Base-by-base conservation (phyloP, 2,113 vertebrate genomes). In the Mastomys natalensis region DNA sequence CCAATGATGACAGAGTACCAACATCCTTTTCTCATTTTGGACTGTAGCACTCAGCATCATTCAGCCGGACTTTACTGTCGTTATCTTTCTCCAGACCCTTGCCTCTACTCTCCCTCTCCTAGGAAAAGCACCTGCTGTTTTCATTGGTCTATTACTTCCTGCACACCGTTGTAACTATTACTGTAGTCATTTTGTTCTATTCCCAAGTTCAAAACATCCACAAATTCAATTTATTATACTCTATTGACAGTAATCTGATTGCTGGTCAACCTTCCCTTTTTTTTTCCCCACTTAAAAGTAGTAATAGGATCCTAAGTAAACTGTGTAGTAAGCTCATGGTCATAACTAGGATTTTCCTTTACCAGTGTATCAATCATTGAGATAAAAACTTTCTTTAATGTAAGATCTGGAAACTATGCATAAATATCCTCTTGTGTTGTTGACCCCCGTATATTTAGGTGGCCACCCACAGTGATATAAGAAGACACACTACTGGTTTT, bases 171-270 rank as follows among this genome's bases (percentile, higher is more conserved):
- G 48, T 62, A 89, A 89, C n/a, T 3, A 43, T 60, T 48, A 51
- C 31, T 87, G 37, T 40, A 68, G 66, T 51, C 45, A 73, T 92
- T 97, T 89, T 96, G 16, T 78, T 94, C 29, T 55, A 13, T 92
- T 88, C 21, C 53, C 60, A 88, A 51, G 37, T 84, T 74, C 12
- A 90, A 62, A 97, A 62, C 55, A 9, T 72, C 81, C 26, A 77
- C 64, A n/a, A 66, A 81, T 92, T 77, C 26, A 15, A 89, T 55
- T 58, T 76, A 70, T 34, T 74, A 12, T 72, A 62, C 76, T 87
- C 58, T 43, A 58, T 7, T 62, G 34, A 85, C 43, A 74, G 73
- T 55, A n/a, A 53, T 19, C 43, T 78, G 60, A 91, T 60, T 73
- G 26, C 22, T 51, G n/a, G 19, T 11, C 55, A 16, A 11, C 1